A percentile compares a stretch with the other conserved stretches of the same genome.
phyloP scores from a whole-genome alignment of 1,140 invertebrate species.

The Drosophila novamexicana region DNA sequence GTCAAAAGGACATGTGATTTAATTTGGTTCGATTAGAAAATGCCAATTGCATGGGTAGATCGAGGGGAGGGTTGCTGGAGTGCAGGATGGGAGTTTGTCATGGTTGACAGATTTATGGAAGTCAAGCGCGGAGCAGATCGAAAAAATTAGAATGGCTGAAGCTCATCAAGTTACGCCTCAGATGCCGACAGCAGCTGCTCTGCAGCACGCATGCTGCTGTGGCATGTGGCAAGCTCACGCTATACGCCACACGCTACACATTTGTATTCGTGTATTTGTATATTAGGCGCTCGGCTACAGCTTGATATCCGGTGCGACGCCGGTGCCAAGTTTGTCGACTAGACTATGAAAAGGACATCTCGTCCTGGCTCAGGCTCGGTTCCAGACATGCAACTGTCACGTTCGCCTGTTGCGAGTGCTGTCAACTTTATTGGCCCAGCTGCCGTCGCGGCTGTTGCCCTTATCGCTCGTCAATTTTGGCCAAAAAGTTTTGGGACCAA shows the following conservation, averaged over 20 bases:
- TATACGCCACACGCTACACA: not conserved
- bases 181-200: constrained; percentile 30
- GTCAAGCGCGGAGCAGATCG: constrained; percentile 52
- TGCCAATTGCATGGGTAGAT: constrained; percentile 46
- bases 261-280: constrained; percentile 50
- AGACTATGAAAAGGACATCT: constrained; percentile 16
- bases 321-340: constrained; percentile 67
- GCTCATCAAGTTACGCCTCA: constrained; percentile 69
- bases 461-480: constrained; percentile 41
- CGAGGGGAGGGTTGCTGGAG: not conserved
- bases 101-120: constrained; percentile 74
- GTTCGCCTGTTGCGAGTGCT: constrained; percentile 59
- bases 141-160: constrained; percentile 76
- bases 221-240: constrained; percentile 35
- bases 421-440: constrained; percentile 73
- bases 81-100: constrained; percentile 7
- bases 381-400: constrained; percentile 63
- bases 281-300: constrained; percentile 57
- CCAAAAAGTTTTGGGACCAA: constrained; percentile 63
- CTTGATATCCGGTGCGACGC: constrained; percentile 77
- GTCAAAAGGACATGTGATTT: constrained; percentile 72
- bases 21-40: constrained; percentile 79
- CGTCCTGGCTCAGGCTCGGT: not conserved
- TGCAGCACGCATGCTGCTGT: constrained; percentile 2
- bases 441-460: constrained; percentile 19